These are phyloP conservation scores for Colius striatus DNA, from an alignment of 2,113 vertebrate species.

Conservation along the genomic window DNA sequence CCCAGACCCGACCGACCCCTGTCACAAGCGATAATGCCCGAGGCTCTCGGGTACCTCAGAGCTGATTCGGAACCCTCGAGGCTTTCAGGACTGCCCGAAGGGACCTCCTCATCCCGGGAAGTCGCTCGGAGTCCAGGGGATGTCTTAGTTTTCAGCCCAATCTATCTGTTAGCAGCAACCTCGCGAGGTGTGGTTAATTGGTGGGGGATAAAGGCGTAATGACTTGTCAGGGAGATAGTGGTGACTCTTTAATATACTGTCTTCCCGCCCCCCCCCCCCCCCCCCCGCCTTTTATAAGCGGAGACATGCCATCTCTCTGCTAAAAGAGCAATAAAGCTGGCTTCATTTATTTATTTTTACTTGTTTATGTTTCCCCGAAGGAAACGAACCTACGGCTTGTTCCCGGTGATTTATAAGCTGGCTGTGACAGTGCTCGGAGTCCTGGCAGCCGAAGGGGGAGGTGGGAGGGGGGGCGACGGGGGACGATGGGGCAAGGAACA, in stretches of 20 bases:
- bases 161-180: slow-evolving; percentile 52
- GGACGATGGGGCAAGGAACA: rapidly evolving
- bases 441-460: background rate
- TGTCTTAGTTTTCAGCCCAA: slow-evolving; percentile 43
- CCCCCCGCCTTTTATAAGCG: background rate
- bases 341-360: background rate
- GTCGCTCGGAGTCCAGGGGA: background rate
- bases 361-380: slow-evolving; percentile 8
- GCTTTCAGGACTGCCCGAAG: background rate
- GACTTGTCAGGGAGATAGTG: slow-evolving; percentile 51
- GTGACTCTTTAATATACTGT: slow-evolving; percentile 40
- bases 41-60: no score
- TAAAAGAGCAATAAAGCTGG: background rate
- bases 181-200: slow-evolving; percentile 71
- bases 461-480: rapidly evolving
- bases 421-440: background rate
- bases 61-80: background rate
- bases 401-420: background rate
- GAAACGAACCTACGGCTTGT: background rate
- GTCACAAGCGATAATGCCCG: no score
- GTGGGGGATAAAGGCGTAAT: slow-evolving; percentile 64
- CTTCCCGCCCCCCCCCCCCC: background rate
- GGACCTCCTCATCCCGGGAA: background rate
- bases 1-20: no score
- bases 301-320: background rate